A percentile compares a stretch with the other conserved stretches of the same genome.
These are phyloP conservation scores for Rhegmatorhina hoffmannsi DNA, from an alignment of 2,113 vertebrate species.

Conservation along the genomic window DNA sequence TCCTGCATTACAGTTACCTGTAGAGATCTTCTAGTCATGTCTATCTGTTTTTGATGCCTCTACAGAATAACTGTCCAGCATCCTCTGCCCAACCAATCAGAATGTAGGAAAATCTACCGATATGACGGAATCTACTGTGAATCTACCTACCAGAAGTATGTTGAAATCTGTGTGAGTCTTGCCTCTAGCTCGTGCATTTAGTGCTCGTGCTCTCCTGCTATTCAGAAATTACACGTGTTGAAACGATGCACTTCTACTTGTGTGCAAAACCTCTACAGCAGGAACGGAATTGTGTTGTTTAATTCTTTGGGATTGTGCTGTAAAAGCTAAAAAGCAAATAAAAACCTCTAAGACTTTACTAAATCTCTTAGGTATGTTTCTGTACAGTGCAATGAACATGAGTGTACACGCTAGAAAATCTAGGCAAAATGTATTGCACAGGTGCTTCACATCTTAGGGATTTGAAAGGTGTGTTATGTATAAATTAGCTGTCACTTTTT, in stretches of 20 bases:
- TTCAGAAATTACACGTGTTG: conserved; percentile 74
- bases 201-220: conserved; percentile 80
- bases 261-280: conserved; percentile 66
- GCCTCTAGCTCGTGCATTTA: conserved; percentile 83
- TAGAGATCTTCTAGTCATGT: conserved; percentile 84
- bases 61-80: conserved; percentile 87
- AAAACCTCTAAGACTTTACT: conserved; percentile 52
- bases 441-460: conserved; percentile 89
- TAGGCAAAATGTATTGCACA: conserved; percentile 84
- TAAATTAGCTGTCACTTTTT: conserved; percentile 97
- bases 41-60: conserved; percentile 87
- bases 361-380: conserved; percentile 74
- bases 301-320: conserved; percentile 72
- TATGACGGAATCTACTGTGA: conserved; percentile 88
- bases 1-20: conserved; percentile 82
- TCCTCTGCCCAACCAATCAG: conserved; percentile 86
- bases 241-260: conserved; percentile 70
- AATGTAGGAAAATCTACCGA: conserved; percentile 88
- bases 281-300: conserved; percentile 62
- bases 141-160: conserved; percentile 88
- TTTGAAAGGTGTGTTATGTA: conserved; percentile 93
- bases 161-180: conserved; percentile 88
- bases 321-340: conserved; percentile 59
- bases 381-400: conserved; percentile 78
- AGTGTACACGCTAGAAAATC: conserved; percentile 76